Evolutionary conservation across 2,797 vertebrate genomes (phyloP).

Genomic region (Telmatherina bonti): DNA sequence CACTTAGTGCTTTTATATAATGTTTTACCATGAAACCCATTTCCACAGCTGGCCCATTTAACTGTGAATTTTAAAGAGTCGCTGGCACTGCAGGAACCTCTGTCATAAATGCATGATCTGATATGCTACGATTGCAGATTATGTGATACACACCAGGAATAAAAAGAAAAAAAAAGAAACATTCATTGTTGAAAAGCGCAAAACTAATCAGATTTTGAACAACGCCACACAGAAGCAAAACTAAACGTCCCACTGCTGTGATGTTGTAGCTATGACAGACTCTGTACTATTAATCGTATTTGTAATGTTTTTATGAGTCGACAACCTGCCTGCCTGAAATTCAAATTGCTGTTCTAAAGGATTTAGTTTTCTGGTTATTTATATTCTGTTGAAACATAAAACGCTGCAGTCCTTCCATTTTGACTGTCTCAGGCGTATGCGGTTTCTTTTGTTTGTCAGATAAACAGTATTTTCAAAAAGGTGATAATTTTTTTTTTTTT

Average conservation of each 20-base stretch:
- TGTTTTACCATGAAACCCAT: conserved; percentile 33
- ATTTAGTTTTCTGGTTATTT: neutral
- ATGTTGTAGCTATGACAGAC: neutral
- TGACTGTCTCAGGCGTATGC: no score
- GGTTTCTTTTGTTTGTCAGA: no score
- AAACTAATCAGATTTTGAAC: conserved; percentile 6
- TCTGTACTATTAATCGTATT: neutral
- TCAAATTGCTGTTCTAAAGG: neutral
- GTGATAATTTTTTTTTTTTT: no score
- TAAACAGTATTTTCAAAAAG: no score
- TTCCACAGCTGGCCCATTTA: conserved; percentile 58
- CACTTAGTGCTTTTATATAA: conserved; percentile 10
- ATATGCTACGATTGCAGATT: conserved; percentile 11
- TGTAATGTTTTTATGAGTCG: neutral
- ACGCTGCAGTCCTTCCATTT: neutral
- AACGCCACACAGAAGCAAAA: neutral
- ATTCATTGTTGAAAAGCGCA: conserved; percentile 11
- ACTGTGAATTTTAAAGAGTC: conserved; percentile 37
- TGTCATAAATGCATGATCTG: conserved; percentile 41
- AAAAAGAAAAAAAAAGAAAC: neutral
- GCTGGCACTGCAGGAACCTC: conserved; percentile 12
- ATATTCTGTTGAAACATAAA: neutral
- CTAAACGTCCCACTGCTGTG: neutral
- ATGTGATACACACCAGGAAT: neutral
- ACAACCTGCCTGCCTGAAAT: neutral